These are phyloP conservation scores for Glaucopsyche alexis DNA, from an alignment of 2,888 invertebrate species.

Conservation along the genomic window DNA sequence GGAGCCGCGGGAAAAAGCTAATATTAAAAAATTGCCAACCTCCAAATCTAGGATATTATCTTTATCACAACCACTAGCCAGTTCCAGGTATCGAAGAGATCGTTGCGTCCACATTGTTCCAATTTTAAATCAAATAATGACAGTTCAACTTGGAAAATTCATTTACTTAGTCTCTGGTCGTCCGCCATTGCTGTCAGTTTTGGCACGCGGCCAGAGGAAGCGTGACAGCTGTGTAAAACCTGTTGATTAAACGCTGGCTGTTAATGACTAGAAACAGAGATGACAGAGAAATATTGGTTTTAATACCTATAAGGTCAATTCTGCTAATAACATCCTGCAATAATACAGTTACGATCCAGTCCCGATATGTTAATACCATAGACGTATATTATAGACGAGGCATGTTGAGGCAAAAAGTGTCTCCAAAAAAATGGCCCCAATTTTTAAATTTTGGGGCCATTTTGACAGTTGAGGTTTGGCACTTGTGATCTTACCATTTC, in stretches of 20 bases:
- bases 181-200: slow-evolving; percentile 51
- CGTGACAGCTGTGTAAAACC: slow-evolving; percentile 48
- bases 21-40: too few species aligned
- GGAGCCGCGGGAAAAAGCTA: too few species aligned
- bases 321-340: background rate
- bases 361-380: too few species aligned
- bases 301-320: background rate
- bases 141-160: slow-evolving; percentile 34
- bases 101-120: background rate
- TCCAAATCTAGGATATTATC: too few species aligned
- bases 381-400: too few species aligned
- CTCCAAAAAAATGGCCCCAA: too few species aligned
- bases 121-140: slow-evolving; percentile 21
- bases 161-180: slow-evolving; percentile 40
- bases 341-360: too few species aligned
- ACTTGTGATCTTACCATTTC: too few species aligned
- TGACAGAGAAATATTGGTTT: background rate
- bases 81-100: background rate
- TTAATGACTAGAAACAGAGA: background rate
- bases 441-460: too few species aligned
- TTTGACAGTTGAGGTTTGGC: too few species aligned
- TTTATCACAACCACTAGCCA: background rate
- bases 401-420: too few species aligned
- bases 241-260: slow-evolving; percentile 47
- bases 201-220: slow-evolving; percentile 55